These are phyloP conservation scores for Chalcis sispes DNA, from an alignment of 2,888 invertebrate species.

Conservation along the genomic window DNA sequence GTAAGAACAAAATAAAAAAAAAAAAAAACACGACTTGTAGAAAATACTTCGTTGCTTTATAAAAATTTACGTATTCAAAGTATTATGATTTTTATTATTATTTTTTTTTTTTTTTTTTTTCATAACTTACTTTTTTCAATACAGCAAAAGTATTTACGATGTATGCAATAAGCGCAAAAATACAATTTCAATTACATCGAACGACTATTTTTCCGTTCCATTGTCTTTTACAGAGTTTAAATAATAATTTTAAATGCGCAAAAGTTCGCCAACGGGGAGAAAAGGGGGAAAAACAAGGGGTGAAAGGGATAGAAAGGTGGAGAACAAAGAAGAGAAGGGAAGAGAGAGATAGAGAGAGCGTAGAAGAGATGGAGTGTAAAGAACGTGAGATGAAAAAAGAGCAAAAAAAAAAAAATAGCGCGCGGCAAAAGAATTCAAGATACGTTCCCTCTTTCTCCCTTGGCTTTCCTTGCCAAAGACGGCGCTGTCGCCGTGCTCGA, in stretches of 20 bases:
- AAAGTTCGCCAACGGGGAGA: slow-evolving; percentile 10
- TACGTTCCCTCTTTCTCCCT: slow-evolving; percentile 4
- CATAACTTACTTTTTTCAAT: too few relatives aligned
- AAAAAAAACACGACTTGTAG: too few relatives aligned
- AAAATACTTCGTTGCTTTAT: too few relatives aligned
- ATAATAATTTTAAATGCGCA: slow-evolving; percentile 46
- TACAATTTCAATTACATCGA: slow-evolving; percentile 2
- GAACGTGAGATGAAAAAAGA: slow-evolving; percentile 3
- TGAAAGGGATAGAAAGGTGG: slow-evolving; percentile 3
- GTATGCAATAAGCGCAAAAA: too few relatives aligned
- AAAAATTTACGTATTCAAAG: too few relatives aligned
- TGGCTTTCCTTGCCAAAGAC: not conserved
- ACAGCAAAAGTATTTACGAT: too few relatives aligned
- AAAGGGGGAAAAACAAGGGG: not conserved
- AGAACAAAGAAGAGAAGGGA: not conserved
- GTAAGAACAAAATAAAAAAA: too few relatives aligned
- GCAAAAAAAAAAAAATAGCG: not conserved
- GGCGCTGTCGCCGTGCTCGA: not conserved
- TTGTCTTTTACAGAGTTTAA: slow-evolving; percentile 26
- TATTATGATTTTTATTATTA: too few relatives aligned
- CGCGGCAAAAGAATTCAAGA: slow-evolving; percentile 22
- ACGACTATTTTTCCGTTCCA: not conserved
- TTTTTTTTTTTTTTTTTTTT: too few relatives aligned
- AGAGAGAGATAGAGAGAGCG: not conserved
- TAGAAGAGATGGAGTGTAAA: not conserved